Conservation (phyloP, 2,113 vertebrate genomes). For the Potamarius usumacintae region DNA sequence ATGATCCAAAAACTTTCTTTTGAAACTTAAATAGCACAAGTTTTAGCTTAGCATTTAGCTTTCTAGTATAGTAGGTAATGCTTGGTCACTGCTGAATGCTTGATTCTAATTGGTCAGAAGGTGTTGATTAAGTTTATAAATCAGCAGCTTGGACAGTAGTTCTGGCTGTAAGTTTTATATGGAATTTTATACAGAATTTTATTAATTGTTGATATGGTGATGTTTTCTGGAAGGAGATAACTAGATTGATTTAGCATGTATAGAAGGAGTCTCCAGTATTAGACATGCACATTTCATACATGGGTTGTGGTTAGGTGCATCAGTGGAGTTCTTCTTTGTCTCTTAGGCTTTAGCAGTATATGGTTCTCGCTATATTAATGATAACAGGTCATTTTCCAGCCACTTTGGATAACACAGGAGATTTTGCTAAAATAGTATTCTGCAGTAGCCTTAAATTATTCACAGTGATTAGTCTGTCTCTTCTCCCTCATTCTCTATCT, state of each 20-base stretch:
- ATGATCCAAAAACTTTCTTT: not conserved
- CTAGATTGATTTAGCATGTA: not conserved
- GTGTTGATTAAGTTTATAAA: not conserved
- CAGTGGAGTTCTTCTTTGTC: not conserved
- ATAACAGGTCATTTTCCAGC: not conserved
- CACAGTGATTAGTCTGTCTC: slow-evolving; percentile 22
- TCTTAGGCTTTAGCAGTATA: not conserved
- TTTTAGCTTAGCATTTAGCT: no score
- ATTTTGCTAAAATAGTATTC: slow-evolving; percentile 26
- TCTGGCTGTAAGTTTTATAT: not conserved
- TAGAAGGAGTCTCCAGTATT: not conserved
- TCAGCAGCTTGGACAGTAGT: not conserved
- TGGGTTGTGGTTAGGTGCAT: not conserved
- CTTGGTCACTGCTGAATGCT: not conserved
- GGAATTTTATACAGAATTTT: no score
- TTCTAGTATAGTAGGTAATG: no score
- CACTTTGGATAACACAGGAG: not conserved
- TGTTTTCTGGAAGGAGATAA: not conserved
- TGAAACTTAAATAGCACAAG: no score
- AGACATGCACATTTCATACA: not conserved
- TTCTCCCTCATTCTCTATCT: slow-evolving; percentile 15
- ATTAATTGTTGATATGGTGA: not conserved
- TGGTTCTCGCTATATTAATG: not conserved
- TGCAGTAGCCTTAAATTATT: slow-evolving; percentile 27
- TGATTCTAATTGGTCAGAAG: not conserved